These are phyloP conservation scores for Podarcis siculus DNA, from an alignment of 2,797 vertebrate genomes.

Conservation along the genomic window DNA sequence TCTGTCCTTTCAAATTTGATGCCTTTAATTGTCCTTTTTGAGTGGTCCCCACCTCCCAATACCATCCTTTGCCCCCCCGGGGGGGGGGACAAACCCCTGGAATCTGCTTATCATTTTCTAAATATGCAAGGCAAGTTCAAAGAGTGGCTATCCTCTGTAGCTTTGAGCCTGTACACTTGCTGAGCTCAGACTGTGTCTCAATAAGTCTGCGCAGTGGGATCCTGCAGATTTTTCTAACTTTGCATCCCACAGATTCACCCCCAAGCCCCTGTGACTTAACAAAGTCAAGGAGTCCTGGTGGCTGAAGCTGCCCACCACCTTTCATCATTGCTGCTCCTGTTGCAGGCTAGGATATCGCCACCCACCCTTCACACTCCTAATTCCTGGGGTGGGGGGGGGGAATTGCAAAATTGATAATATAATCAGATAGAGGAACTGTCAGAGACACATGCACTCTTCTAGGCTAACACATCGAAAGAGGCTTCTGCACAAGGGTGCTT, in stretches of 20 bases:
- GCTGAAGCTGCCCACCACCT: neutral
- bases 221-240: neutral
- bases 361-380: neutral
- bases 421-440: no score
- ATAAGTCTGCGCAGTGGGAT: neutral
- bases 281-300: no score
- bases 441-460: neutral
- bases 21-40: neutral
- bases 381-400: rapidly evolving
- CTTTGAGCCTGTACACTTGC: neutral
- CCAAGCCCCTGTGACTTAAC: neutral
- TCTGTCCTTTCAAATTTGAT: neutral
- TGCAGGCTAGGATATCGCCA: no score
- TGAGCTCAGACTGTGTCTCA: neutral
- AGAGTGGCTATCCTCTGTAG: neutral
- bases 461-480: neutral
- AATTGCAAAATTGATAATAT: no score
- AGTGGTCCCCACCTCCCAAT: neutral
- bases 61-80: no score
- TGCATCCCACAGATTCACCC: neutral
- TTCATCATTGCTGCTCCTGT: neutral
- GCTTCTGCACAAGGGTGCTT: no score
- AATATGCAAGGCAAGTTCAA: neutral
- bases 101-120: neutral
- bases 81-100: neutral